Conservation (phyloP, 2,888 invertebrate genomes). For the Tinea pellionella region DNA sequence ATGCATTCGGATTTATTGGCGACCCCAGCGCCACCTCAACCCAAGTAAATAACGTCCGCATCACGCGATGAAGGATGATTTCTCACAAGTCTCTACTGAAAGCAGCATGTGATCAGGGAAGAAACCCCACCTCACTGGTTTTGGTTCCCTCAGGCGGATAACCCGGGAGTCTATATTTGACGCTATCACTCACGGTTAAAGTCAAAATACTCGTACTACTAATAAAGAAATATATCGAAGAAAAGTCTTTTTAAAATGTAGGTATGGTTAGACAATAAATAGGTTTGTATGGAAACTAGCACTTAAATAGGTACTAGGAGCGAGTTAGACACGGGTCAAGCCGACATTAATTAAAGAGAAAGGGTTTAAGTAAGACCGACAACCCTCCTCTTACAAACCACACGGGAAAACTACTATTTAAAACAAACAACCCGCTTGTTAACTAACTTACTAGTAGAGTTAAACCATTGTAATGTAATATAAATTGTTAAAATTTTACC, state of each 20-base stretch:
- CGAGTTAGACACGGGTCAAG: conserved; percentile 44
- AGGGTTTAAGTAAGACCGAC: conserved; percentile 20
- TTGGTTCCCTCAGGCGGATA: no score
- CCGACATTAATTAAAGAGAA: conserved; percentile 46
- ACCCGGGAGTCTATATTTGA: no score
- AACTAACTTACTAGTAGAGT: conserved; percentile 25
- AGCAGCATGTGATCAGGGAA: no score
- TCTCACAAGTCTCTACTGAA: no score
- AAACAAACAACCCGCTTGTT: conserved; percentile 24
- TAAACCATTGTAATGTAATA: neutral
- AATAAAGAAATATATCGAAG: no score
- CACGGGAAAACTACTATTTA: conserved; percentile 24
- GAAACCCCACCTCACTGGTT: no score
- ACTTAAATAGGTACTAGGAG: conserved; percentile 14
- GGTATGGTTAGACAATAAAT: neutral
- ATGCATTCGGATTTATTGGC: no score
- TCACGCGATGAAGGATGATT: no score
- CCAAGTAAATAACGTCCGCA: no score
- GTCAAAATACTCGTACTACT: no score
- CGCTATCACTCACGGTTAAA: no score
- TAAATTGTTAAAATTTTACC: conserved; percentile 15
- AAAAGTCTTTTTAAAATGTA: neutral
- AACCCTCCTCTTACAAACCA: conserved; percentile 26
- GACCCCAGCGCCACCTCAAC: no score
- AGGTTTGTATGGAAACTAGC: neutral